phyloP scores from a whole-genome alignment of 2,797 vertebrate genomes.

The Melanitta fusca region DNA sequence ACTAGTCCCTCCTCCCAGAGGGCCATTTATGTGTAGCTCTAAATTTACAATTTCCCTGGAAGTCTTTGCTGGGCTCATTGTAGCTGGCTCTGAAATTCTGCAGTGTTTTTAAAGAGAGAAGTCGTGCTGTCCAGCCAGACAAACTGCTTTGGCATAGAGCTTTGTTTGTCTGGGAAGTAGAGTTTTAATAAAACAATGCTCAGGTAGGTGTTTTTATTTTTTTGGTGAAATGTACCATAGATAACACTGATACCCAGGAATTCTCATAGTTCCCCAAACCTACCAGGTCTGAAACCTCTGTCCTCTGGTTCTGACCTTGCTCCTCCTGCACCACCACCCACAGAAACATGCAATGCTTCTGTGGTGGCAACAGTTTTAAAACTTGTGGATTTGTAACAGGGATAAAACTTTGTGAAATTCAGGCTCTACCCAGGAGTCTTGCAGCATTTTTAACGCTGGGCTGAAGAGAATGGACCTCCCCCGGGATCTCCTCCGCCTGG shows the following conservation, averaged over 20 bases:
- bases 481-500: background rate
- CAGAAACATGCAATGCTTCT: background rate
- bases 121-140: background rate
- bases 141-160: background rate
- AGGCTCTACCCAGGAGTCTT: background rate
- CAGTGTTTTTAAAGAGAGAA: background rate
- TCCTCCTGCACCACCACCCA: background rate
- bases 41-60: background rate
- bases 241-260: background rate
- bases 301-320: background rate
- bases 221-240: too few relatives aligned
- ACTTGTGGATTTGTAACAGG: background rate
- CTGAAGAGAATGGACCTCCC: background rate
- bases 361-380: background rate
- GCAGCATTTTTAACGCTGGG: background rate
- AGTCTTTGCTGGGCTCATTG: background rate
- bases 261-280: background rate
- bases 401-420: background rate
- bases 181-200: slow-evolving; percentile 16
- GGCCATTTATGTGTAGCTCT: background rate
- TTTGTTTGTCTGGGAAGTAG: slow-evolving; percentile 29
- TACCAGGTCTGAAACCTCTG: background rate
- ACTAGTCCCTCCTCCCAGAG: background rate
- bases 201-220: background rate
- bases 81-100: background rate